phyloP scores from a whole-genome alignment of 2,888 invertebrate species.

The Cerceris ruficornis region DNA sequence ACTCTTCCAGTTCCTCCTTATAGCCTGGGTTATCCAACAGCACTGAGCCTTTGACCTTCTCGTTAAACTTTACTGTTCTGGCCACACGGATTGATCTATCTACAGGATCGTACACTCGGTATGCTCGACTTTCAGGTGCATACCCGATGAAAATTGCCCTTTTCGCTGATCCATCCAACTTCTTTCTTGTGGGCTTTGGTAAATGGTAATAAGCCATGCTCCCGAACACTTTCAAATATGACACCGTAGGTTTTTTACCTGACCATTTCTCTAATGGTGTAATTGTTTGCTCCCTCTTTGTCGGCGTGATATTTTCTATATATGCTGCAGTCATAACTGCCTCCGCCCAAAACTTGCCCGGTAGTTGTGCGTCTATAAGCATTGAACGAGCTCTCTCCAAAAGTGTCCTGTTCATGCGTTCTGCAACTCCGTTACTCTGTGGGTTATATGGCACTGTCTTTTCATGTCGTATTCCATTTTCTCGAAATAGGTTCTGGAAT shows the following conservation, averaged over 20 bases:
- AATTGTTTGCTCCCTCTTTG: neutral
- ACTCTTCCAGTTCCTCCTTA: neutral
- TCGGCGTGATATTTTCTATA: neutral
- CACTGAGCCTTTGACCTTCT: slow-evolving; percentile 7
- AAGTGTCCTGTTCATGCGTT: slow-evolving; percentile 7
- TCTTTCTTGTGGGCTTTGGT: neutral
- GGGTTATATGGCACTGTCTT: slow-evolving; percentile 20
- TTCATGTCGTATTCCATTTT: slow-evolving; percentile 1
- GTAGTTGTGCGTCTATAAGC: slow-evolving; percentile 3
- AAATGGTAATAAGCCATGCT: neutral
- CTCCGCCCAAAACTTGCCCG: slow-evolving; percentile 17
- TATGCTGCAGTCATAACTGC: slow-evolving; percentile 1
- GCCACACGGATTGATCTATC: neutral
- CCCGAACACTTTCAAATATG: slow-evolving; percentile 11
- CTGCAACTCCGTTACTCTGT: slow-evolving; percentile 18
- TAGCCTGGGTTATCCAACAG: neutral
- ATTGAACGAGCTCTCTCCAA: slow-evolving; percentile 16
- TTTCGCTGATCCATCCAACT: neutral
- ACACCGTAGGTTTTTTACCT: slow-evolving; percentile 15
- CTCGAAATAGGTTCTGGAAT: neutral
- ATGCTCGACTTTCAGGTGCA: neutral
- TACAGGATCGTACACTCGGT: slow-evolving; percentile 13
- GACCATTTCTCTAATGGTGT: neutral
- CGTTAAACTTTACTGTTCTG: slow-evolving; percentile 16
- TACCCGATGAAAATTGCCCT: slow-evolving; percentile 15